phyloP scores from a whole-genome alignment of 53 echinoderm and acorn worm species.

The Stichopus horrens region DNA sequence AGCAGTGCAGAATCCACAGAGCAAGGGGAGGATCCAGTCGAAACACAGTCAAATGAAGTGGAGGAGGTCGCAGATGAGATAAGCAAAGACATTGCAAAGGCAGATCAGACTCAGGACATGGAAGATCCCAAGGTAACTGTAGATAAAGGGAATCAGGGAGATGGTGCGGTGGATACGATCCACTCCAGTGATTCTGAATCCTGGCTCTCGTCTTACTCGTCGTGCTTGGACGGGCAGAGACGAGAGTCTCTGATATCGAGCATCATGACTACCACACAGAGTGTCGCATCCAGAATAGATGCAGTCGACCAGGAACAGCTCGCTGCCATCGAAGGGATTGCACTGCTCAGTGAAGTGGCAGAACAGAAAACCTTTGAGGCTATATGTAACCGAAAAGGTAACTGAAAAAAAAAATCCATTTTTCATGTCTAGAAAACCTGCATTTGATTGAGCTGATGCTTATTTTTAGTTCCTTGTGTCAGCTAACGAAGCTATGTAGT shows the following conservation, averaged over 20 bases:
- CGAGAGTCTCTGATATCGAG: slow-evolving; percentile 81
- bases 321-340: slow-evolving; percentile 95
- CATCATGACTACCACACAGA: slow-evolving; percentile 82
- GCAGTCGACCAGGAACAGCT: slow-evolving; percentile 84
- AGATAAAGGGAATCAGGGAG: neutral
- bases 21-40: neutral
- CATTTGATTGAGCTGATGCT: no score
- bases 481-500: no score
- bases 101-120: neutral
- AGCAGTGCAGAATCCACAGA: slow-evolving; percentile 23
- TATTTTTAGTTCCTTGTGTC: no score
- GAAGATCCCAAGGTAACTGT: neutral
- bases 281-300: slow-evolving; percentile 75
- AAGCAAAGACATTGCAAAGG: neutral
- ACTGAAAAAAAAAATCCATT: neutral
- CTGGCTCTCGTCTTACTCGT: slow-evolving; percentile 15
- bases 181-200: slow-evolving; percentile 22
- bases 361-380: slow-evolving; percentile 76
- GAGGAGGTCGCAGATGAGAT: slow-evolving; percentile 1
- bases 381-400: slow-evolving; percentile 37
- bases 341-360: slow-evolving; percentile 88
- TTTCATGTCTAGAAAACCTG: neutral
- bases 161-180: neutral
- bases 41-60: neutral
- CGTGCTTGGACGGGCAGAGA: slow-evolving; percentile 49